phyloP scores from a whole-genome alignment of 2,113 vertebrate genomes.

The Eulacestoma nigropectus region DNA sequence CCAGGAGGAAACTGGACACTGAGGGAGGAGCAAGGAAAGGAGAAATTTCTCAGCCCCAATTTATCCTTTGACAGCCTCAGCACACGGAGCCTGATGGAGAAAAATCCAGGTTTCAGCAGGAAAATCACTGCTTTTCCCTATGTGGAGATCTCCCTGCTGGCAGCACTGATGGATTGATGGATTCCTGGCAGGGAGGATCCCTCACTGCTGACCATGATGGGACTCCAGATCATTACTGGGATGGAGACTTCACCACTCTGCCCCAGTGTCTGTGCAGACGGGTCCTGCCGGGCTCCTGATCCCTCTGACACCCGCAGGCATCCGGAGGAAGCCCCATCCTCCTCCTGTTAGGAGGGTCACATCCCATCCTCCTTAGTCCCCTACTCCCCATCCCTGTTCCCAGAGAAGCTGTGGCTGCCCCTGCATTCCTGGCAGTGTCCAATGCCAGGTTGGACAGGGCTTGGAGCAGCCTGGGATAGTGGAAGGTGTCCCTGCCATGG shows the following conservation, averaged over 20 bases:
- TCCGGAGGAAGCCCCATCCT: neutral
- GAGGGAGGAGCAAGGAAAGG: neutral
- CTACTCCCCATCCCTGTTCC: neutral
- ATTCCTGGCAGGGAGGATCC: neutral
- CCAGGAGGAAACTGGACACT: neutral
- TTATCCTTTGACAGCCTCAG: neutral
- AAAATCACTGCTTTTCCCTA: neutral
- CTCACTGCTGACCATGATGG: neutral
- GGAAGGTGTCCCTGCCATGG: neutral
- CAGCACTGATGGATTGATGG: neutral
- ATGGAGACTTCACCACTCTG: neutral
- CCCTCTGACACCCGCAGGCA: accelerated
- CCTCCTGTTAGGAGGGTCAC: neutral
- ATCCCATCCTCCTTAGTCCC: neutral
- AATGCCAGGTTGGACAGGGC: neutral
- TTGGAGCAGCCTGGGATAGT: neutral
- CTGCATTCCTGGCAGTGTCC: neutral
- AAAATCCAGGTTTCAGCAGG: neutral
- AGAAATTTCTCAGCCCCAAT: neutral
- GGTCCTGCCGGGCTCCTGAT: neutral
- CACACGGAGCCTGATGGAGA: neutral
- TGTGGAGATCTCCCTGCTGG: neutral
- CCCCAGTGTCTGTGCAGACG: neutral
- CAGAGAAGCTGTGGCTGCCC: neutral
- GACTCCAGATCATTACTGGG: neutral